Percentiles rank a stretch among this genome's conserved stretches.
Evolutionary conservation across 2,113 vertebrate genomes (phyloP).

Genomic region (Rhinoderma darwinii): DNA sequence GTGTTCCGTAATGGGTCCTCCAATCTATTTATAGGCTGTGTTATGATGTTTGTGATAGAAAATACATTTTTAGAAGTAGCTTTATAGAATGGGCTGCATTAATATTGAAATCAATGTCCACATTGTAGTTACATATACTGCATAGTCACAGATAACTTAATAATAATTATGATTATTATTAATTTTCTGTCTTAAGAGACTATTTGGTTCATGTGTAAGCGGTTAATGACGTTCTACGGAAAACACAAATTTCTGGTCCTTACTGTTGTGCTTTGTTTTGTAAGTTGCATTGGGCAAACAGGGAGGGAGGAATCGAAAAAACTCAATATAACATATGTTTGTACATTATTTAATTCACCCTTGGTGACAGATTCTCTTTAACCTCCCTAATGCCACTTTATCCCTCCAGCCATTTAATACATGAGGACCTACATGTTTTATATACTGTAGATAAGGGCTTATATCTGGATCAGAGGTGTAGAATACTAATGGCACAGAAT

Average conservation of each 20-base stretch:
- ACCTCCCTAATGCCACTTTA: background rate
- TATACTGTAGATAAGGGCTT: background rate
- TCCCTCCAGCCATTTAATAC: background rate
- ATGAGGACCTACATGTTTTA: background rate
- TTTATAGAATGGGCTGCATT: background rate
- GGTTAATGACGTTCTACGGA: background rate
- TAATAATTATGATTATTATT: no score
- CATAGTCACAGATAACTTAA: background rate
- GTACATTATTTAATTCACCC: background rate
- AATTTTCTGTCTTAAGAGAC: no score
- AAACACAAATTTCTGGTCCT: background rate
- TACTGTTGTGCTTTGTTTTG: background rate
- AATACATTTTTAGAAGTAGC: background rate
- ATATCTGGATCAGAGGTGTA: background rate
- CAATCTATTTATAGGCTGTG: background rate
- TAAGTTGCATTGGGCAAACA: background rate
- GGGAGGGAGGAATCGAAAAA: background rate
- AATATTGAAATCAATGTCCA: background rate
- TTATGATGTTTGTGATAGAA: background rate
- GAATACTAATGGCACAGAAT: background rate
- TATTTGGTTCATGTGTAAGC: background rate
- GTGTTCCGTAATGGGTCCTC: conserved; percentile 57
- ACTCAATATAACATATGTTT: background rate
- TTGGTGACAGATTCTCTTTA: background rate
- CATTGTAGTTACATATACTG: background rate